A percentile compares a stretch with the other conserved stretches of the same genome.
These are phyloP conservation scores for Rhagium mordax DNA, from an alignment of 2,888 invertebrate species.

Conservation along the genomic window DNA sequence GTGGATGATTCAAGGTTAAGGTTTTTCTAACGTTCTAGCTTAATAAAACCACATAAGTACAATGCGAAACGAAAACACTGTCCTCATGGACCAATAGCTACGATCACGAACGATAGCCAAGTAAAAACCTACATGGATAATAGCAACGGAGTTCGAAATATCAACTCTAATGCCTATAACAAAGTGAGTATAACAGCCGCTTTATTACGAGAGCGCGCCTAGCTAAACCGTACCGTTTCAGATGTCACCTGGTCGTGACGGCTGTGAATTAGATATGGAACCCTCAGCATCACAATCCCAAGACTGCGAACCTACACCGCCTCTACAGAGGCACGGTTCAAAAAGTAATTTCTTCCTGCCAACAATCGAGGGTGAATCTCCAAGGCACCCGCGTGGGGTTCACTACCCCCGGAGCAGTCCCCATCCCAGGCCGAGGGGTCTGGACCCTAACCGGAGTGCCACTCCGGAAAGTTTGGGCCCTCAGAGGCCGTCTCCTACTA, in stretches of 20 bases:
- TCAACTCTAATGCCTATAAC: slow-evolving; percentile 91
- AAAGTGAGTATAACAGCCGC: slow-evolving; percentile 89
- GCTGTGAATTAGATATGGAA: slow-evolving; percentile 88
- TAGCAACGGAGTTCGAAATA: slow-evolving; percentile 85
- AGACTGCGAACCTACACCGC: slow-evolving; percentile 94
- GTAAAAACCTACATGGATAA: slow-evolving; percentile 97
- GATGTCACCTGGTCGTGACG: slow-evolving; percentile 89
- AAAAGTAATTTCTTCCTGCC: slow-evolving; percentile 91
- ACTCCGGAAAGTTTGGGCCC: slow-evolving; percentile 67
- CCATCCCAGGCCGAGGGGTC: slow-evolving; percentile 80
- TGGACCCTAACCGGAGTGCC: slow-evolving; percentile 74
- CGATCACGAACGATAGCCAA: slow-evolving; percentile 82
- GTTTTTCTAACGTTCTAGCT: slow-evolving; percentile 68
- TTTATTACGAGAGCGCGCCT: no score
- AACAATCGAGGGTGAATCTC: slow-evolving; percentile 71
- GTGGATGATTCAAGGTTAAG: no score
- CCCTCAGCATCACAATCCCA: slow-evolving; percentile 93
- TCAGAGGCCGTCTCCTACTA: slow-evolving; percentile 83
- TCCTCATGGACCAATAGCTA: slow-evolving; percentile 70
- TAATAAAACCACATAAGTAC: slow-evolving; percentile 80
- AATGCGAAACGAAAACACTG: slow-evolving; percentile 76
- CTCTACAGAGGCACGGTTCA: slow-evolving; percentile 88
- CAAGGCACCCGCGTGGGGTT: slow-evolving; percentile 57
- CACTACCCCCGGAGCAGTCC: slow-evolving; percentile 85
- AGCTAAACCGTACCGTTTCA: no score